A percentile compares a stretch with the other conserved stretches of the same genome.
phyloP scores from a whole-genome alignment of 2,797 vertebrate species.

The Chaetophractus vellerosus region DNA sequence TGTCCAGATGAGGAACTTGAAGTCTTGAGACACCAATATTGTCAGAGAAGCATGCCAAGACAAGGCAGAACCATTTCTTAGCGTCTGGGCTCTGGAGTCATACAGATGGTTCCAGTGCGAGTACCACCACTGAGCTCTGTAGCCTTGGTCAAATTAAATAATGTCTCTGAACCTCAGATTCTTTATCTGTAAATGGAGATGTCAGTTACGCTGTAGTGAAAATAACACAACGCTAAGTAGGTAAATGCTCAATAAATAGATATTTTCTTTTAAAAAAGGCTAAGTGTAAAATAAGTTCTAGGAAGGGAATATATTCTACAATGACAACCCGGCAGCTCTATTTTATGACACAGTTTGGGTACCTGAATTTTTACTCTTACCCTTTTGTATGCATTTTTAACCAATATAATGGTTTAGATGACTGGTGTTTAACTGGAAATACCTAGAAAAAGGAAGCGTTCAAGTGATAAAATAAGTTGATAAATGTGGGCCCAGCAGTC shows the following conservation, averaged over 20 bases:
- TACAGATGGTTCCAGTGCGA: not conserved
- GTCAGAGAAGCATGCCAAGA: not conserved
- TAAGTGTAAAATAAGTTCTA: not conserved
- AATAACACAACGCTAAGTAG: not conserved
- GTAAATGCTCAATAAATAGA: not conserved
- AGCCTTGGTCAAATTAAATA: not conserved
- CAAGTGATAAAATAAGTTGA: not conserved
- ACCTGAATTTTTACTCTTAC: not conserved
- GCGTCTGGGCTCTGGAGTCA: constrained; percentile 25
- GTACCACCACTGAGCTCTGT: not conserved
- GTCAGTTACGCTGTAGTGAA: not conserved
- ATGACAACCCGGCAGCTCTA: not conserved
- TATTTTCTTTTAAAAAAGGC: not conserved
- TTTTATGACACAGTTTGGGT: not conserved
- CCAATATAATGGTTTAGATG: not conserved
- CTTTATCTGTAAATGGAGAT: not conserved
- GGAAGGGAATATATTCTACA: not conserved
- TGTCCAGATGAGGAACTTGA: not conserved
- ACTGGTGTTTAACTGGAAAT: not conserved
- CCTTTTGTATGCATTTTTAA: not conserved
- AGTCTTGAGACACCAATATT: not conserved
- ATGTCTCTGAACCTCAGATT: not conserved
- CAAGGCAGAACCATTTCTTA: not conserved
- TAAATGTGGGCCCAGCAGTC: not conserved
- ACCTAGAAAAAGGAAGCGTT: not conserved